A percentile compares a stretch with the other conserved stretches of the same genome.
Evolutionary conservation across 2,113 vertebrate genomes (phyloP).

Genomic region (Thalassoma bifasciatum): DNA sequence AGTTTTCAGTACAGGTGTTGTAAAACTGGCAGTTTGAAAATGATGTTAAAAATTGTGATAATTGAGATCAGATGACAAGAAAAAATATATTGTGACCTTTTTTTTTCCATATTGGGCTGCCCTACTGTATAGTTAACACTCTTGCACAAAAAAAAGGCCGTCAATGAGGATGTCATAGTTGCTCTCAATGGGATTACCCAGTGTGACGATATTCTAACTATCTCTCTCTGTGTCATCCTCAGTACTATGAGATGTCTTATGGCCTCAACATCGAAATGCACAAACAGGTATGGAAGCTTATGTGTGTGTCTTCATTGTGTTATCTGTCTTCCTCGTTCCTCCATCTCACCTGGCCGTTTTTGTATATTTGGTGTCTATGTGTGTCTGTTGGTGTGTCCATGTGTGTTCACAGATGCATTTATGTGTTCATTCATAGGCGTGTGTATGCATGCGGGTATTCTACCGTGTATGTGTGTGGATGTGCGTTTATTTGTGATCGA

Average conservation of each 20-base stretch:
- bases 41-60: too few relatives aligned
- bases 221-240: constrained; percentile 83
- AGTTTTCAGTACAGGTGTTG: too few relatives aligned
- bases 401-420: constrained; percentile 48
- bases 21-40: too few relatives aligned
- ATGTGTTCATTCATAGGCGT: constrained; percentile 35
- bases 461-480: constrained; percentile 78
- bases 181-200: neutral
- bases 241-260: constrained; percentile 82
- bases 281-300: constrained; percentile 76
- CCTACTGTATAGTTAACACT: neutral
- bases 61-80: too few relatives aligned
- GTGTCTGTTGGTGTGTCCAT: constrained; percentile 51
- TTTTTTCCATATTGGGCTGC: too few relatives aligned
- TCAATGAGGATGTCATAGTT: constrained; percentile 9
- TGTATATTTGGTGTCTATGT: constrained; percentile 56
- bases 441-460: constrained; percentile 52
- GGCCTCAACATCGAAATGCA: constrained; percentile 84
- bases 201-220: constrained; percentile 65
- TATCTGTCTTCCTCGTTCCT: neutral
- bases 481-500: constrained; percentile 79
- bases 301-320: constrained; percentile 37
- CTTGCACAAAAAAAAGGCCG: neutral
- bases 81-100: too few relatives aligned
- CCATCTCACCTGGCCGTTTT: constrained; percentile 34